Evolutionary conservation across 2,888 invertebrate species (phyloP).

Genomic region (Erebia epiphron): DNA sequence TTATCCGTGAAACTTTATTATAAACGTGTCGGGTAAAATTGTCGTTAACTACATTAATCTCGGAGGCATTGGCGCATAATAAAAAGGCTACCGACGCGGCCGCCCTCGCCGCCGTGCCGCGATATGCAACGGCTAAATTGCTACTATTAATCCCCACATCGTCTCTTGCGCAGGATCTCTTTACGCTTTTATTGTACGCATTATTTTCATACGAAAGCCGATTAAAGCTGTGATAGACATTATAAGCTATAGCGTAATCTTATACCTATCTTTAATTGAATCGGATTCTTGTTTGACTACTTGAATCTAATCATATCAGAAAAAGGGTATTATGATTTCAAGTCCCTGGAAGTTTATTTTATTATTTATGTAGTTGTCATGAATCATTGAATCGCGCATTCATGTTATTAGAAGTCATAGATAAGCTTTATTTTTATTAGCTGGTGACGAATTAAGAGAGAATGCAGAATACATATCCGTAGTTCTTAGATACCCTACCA

Average conservation of each 20-base stretch:
- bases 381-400: no score
- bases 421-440: neutral
- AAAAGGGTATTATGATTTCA: neutral
- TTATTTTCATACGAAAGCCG: constrained; percentile 38
- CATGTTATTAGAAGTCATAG: neutral
- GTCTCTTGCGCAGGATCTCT: constrained; percentile 34
- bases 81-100: constrained; percentile 46
- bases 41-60: constrained; percentile 47
- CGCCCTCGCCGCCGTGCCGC: constrained; percentile 47
- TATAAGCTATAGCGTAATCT: constrained; percentile 30
- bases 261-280: constrained; percentile 36
- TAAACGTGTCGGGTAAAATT: constrained; percentile 33
- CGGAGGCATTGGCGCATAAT: constrained; percentile 47
- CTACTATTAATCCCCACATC: constrained; percentile 58
- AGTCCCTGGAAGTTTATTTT: neutral
- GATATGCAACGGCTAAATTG: constrained; percentile 63
- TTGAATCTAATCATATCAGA: constrained; percentile 11
- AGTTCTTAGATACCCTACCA: no score
- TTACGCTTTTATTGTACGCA: constrained; percentile 36
- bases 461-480: no score
- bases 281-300: constrained; percentile 16
- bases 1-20: constrained; percentile 25
- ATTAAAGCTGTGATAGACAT: constrained; percentile 36
- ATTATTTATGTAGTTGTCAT: neutral
- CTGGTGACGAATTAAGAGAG: neutral